phyloP scores from a whole-genome alignment of 2,113 vertebrate genomes.

The Poeciliopsis prolifica region DNA sequence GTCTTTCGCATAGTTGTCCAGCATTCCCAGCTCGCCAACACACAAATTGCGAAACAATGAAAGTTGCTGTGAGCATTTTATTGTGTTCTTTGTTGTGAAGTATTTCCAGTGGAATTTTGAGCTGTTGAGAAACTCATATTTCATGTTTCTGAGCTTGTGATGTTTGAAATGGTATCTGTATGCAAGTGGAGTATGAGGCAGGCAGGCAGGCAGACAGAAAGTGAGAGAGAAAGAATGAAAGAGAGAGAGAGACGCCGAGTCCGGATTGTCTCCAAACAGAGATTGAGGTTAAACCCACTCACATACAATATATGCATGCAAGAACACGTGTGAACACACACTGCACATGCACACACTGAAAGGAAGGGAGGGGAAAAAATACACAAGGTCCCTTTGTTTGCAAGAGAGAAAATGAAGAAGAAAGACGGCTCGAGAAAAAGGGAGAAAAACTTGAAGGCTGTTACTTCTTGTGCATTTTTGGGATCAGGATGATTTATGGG shows the following conservation, averaged over 20 bases:
- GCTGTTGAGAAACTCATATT: constrained; percentile 46
- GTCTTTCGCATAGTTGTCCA: constrained; percentile 31
- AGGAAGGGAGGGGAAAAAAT: constrained; percentile 3
- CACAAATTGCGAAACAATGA: constrained; percentile 34
- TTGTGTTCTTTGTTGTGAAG: constrained; percentile 29
- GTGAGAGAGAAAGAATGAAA: constrained; percentile 49
- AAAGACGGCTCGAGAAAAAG: constrained; percentile 26
- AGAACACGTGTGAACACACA: constrained; percentile 54
- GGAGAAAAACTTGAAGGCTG: constrained; percentile 27
- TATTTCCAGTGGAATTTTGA: constrained; percentile 37
- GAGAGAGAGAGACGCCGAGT: constrained; percentile 40
- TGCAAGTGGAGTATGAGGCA: constrained; percentile 34
- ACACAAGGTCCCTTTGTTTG: constrained; percentile 70
- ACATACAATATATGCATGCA: constrained; percentile 60
- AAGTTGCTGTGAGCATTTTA: constrained; percentile 23
- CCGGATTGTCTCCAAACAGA: constrained; percentile 62
- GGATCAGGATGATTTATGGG: constrained; percentile 59
- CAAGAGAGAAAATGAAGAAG: constrained; percentile 39
- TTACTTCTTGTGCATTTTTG: constrained; percentile 45
- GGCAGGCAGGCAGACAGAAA: constrained; percentile 51
- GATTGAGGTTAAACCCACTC: constrained; percentile 61
- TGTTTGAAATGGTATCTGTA: constrained; percentile 16
- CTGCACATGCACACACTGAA: not conserved
- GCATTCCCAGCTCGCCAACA: constrained; percentile 32
- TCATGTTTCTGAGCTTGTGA: constrained; percentile 27